Conservation (phyloP, 2,888 invertebrate species). For the Bombyx huttoni region DNA sequence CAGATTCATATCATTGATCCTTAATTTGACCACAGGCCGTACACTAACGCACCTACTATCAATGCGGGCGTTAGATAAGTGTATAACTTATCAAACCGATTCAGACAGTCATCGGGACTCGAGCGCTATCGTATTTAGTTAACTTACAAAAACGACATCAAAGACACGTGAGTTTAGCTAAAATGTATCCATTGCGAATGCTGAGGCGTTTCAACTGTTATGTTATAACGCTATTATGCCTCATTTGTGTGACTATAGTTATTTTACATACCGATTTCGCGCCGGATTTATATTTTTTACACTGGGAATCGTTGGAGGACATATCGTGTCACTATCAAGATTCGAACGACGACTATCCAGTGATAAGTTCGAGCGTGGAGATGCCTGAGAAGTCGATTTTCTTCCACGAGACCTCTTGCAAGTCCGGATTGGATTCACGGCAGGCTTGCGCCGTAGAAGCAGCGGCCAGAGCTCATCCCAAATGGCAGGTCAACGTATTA, state of each 20-base stretch:
- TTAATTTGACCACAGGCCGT: neutral
- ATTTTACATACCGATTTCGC: neutral
- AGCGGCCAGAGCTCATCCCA: constrained; percentile 15
- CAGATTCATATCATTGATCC: neutral
- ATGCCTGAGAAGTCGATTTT: constrained; percentile 55
- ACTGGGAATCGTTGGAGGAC: constrained; percentile 6
- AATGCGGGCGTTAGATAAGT: neutral
- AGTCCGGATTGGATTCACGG: constrained; percentile 40
- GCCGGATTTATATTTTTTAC: neutral
- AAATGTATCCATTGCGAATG: neutral
- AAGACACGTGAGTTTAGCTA: neutral
- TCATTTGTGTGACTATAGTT: neutral
- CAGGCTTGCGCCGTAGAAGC: constrained; percentile 20
- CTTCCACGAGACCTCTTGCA: constrained; percentile 77
- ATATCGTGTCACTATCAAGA: constrained; percentile 5
- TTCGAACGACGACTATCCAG: neutral
- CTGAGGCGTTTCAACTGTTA: neutral
- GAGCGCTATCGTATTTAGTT: neutral
- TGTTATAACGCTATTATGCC: neutral
- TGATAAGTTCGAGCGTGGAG: constrained; percentile 16
- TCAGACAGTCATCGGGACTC: neutral
- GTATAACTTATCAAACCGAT: neutral
- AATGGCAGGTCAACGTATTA: constrained; percentile 55
- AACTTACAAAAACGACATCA: neutral
- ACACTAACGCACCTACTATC: neutral